Evolutionary conservation across 2,113 vertebrate genomes (phyloP).

Genomic region (Murina feae): DNA sequence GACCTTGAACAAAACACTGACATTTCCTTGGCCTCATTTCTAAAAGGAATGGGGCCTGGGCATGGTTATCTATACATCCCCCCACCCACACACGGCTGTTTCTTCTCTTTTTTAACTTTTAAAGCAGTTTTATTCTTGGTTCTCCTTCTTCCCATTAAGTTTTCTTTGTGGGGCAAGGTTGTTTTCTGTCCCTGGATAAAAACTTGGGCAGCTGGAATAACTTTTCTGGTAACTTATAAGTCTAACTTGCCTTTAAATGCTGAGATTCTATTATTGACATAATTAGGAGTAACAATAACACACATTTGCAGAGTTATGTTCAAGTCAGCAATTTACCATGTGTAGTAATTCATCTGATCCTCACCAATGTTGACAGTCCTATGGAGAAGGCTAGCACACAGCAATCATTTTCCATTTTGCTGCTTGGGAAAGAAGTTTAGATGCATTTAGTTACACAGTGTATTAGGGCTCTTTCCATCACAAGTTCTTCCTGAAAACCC

Average conservation of each 20-base stretch:
- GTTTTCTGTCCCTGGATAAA: neutral
- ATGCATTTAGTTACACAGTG: neutral
- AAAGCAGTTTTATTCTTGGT: neutral
- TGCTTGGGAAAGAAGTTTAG: neutral
- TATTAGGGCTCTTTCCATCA: neutral
- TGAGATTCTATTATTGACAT: neutral
- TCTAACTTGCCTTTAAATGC: neutral
- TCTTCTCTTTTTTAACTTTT: neutral
- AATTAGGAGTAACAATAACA: neutral
- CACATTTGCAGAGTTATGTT: neutral
- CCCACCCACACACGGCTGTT: neutral
- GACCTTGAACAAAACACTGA: conserved; percentile 44
- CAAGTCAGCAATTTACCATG: neutral
- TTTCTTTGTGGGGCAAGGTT: neutral
- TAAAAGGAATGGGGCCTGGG: conserved; percentile 2
- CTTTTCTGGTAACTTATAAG: conserved; percentile 4
- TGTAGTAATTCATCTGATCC: neutral
- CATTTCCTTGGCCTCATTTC: conserved; percentile 38
- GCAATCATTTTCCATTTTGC: conserved; percentile 1
- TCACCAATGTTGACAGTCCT: neutral
- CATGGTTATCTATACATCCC: neutral
- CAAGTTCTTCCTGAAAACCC: neutral
- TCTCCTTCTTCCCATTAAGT: neutral
- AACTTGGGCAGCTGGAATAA: neutral
- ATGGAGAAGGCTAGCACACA: neutral